These are phyloP conservation scores for Myoxocephalus aenaeus DNA, from an alignment of 2,797 vertebrate genomes.

Conservation along the genomic window DNA sequence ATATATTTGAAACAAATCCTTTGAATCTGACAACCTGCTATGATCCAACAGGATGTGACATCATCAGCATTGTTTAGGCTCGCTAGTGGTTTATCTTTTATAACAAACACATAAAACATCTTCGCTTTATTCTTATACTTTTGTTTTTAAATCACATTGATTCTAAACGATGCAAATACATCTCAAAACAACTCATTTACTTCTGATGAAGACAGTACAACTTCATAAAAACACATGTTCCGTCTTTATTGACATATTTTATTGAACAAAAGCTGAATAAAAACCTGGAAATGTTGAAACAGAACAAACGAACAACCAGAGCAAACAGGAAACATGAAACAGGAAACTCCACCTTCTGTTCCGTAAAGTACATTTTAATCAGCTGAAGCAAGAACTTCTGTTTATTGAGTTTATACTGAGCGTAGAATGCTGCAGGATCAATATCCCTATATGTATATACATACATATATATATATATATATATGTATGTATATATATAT, in stretches of 20 bases:
- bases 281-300: constrained; percentile 3
- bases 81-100: too few species aligned
- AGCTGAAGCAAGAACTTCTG: not conserved
- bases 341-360: not conserved
- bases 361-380: constrained; percentile 47
- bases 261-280: constrained; percentile 36
- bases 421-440: not conserved
- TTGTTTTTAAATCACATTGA: too few species aligned
- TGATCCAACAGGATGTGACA: too few species aligned
- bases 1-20: too few species aligned
- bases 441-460: too few species aligned
- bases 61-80: too few species aligned
- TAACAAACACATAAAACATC: too few species aligned
- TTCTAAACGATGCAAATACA: not conserved
- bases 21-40: too few species aligned
- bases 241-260: constrained; percentile 28
- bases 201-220: not conserved
- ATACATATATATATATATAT: too few species aligned
- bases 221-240: not conserved
- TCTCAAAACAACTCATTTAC: not conserved
- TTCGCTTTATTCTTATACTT: too few species aligned
- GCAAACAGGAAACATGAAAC: not conserved
- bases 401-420: not conserved
- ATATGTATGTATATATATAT: too few species aligned
- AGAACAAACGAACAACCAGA: not conserved